Conservation (phyloP, 1,140 invertebrate species). For the Saxidomus purpurata region DNA sequence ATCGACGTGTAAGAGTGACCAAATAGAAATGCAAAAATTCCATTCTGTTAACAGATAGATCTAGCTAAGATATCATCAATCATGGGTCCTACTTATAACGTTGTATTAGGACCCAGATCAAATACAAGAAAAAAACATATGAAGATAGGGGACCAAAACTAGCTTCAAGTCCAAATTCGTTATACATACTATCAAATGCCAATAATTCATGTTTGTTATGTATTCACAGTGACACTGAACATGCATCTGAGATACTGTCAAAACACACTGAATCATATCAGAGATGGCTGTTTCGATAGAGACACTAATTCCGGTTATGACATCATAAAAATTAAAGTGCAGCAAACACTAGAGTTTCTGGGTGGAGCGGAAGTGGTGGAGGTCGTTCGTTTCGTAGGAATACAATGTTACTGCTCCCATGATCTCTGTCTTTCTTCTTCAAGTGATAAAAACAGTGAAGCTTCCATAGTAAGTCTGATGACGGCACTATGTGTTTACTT, state of each 20-base stretch:
- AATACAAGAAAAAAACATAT: no score
- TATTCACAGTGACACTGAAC: not conserved
- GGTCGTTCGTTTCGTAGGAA: not conserved
- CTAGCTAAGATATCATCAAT: no score
- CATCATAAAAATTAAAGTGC: not conserved
- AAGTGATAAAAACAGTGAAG: not conserved
- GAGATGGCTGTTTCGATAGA: not conserved
- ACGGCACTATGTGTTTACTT: not conserved
- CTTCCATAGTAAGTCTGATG: not conserved
- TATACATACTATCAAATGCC: no score
- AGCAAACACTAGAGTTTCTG: not conserved
- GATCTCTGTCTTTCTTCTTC: not conserved
- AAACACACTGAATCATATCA: not conserved
- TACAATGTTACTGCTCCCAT: not conserved
- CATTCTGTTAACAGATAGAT: no score
- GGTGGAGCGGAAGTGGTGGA: not conserved
- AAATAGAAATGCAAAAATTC: no score
- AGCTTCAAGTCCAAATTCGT: no score
- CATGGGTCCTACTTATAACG: no score
- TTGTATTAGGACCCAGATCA: no score
- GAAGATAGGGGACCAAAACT: no score
- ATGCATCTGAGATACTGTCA: constrained; percentile 5
- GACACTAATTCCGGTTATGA: not conserved
- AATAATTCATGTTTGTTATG: not conserved
- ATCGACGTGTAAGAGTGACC: no score